These are phyloP conservation scores for Alcedo atthis DNA, from an alignment of 2,797 vertebrate species.

Conservation along the genomic window DNA sequence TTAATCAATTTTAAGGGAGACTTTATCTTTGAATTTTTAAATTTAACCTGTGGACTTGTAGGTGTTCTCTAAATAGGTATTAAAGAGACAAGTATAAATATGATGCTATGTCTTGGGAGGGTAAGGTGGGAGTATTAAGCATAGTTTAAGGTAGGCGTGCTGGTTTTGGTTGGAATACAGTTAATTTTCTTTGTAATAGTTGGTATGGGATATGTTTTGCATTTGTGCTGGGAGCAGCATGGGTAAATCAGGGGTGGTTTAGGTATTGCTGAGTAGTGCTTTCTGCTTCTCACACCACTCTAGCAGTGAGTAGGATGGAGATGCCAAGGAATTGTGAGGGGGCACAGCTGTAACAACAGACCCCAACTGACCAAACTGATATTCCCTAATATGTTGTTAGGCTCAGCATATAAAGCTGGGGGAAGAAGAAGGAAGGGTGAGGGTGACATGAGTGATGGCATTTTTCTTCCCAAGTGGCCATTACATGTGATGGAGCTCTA, in stretches of 20 bases:
- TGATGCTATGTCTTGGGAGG: neutral
- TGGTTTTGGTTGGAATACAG: neutral
- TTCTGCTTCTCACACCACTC: neutral
- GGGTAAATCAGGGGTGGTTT: neutral
- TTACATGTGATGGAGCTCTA: neutral
- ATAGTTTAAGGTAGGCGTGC: neutral
- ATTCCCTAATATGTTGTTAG: too few species aligned
- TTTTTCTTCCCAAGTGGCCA: neutral
- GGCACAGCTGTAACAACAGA: neutral
- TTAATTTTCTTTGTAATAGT: neutral
- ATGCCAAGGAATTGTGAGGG: neutral
- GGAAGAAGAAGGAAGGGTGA: neutral
- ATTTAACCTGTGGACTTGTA: constrained; percentile 34
- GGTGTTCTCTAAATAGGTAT: constrained; percentile 33
- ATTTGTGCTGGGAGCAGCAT: neutral
- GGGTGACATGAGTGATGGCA: neutral
- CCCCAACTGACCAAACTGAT: neutral
- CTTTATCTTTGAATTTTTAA: constrained; percentile 25
- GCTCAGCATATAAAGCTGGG: neutral
- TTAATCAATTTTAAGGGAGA: constrained; percentile 46
- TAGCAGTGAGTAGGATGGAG: neutral
- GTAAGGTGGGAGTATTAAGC: neutral
- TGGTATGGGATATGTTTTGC: neutral
- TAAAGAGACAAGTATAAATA: constrained; percentile 44
- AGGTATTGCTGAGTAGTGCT: neutral